phyloP scores from a whole-genome alignment of 2,797 vertebrate genomes.

The Podargus strigoides region DNA sequence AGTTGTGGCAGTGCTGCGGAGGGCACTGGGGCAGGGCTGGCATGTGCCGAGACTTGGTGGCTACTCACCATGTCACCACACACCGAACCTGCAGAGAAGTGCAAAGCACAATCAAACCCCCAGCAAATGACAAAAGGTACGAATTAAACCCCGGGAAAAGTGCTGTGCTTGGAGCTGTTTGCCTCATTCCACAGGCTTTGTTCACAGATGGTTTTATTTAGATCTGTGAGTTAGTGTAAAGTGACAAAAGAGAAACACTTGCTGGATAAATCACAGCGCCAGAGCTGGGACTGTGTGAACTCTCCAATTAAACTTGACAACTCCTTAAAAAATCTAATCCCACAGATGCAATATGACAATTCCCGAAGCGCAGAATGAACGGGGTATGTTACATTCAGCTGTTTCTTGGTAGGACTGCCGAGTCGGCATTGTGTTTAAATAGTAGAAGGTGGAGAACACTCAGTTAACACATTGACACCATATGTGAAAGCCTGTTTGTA shows the following conservation, averaged over 20 bases:
- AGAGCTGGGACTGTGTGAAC: slow-evolving; percentile 59
- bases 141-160: not conserved
- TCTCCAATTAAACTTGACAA: slow-evolving; percentile 71
- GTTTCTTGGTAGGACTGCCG: not conserved
- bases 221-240: slow-evolving; percentile 49
- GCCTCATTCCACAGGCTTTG: slow-evolving; percentile 28
- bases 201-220: slow-evolving; percentile 69
- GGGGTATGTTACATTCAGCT: not conserved
- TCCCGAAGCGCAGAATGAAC: not conserved
- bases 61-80: too few relatives aligned
- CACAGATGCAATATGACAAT: slow-evolving; percentile 38
- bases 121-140: not conserved
- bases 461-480: not conserved
- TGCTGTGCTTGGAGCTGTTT: slow-evolving; percentile 6
- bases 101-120: not conserved
- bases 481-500: not conserved
- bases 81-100: too few relatives aligned
- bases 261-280: slow-evolving; percentile 49
- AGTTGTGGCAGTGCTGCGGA: not conserved
- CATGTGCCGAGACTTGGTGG: too few relatives aligned
- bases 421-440: not conserved
- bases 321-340: slow-evolving; percentile 53
- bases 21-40: not conserved
- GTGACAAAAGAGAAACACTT: slow-evolving; percentile 53
- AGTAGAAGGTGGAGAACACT: not conserved